Evolutionary conservation across 2,113 vertebrate species (phyloP), one percentile per base, ranked within the genome.

Genomic region (Neogale vison): DNA sequence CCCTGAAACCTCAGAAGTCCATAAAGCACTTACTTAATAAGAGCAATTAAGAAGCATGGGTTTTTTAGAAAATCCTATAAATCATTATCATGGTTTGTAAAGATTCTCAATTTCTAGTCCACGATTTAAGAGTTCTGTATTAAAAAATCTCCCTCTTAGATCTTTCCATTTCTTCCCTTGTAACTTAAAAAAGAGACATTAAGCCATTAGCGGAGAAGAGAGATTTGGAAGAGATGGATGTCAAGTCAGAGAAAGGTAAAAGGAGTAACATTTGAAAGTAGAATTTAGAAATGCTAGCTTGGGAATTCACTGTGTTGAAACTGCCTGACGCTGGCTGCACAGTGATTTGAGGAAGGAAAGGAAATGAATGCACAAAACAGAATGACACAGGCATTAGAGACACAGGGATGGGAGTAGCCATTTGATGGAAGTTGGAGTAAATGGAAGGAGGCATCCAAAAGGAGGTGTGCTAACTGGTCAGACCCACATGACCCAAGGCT

Each of bases 231-330:
- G 26, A 31, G 17, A 39, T 61, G 45, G 34, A 65, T 36, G 36
- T 4, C 26, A 29, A 92, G 34, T 65, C 36, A 83, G 23, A 87
- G 3, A 67, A 85, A 94, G 7, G 23, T 18, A 72, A 83, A 77
- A 88, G 12, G 31, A 76, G 91, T 39, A 52, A 42, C 50, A 91
- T 21, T 50, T 72, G 50, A 88, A 94, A 95, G 23, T 86, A 47
- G 21, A 72, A 36, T 93, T 96, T 90, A 88, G 86, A 94, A 93
- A 86, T 93, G 42, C 77, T 42, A 42, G 77, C 88, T 91, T 85
- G 36, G 42, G 39, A 69, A 91, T 88, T 83, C 42, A 57, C 61
- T 36, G 31, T 42, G 23, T 80, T 61, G 89, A 87, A 74, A 67
- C 50, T n/a, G 34, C 29, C 93, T 82, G 52, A 85, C 52, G 29